Evolutionary conservation across 2,797 vertebrate genomes (phyloP).

Genomic region (Pelobates cultripes): DNA sequence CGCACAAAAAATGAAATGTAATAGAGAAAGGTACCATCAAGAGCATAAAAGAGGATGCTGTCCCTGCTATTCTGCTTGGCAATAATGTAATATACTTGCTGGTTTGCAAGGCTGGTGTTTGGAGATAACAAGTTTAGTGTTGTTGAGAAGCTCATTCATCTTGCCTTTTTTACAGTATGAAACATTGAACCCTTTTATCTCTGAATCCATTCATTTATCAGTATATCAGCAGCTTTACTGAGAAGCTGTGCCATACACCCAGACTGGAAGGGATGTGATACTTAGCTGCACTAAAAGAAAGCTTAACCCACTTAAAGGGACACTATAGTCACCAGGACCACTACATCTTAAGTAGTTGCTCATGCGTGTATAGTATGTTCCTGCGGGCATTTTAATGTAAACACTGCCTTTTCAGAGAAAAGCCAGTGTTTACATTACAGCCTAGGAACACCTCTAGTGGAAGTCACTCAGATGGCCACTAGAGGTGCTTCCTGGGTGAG

Average conservation of each 20-base stretch:
- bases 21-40: background rate
- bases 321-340: too few relatives aligned
- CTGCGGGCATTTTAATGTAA: too few relatives aligned
- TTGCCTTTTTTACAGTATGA: background rate
- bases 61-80: background rate
- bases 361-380: too few relatives aligned
- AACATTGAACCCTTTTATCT: conserved; percentile 13
- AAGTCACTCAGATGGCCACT: too few relatives aligned
- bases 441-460: too few relatives aligned
- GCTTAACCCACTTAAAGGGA: too few relatives aligned
- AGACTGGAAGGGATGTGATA: background rate
- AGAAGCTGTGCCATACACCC: background rate
- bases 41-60: conserved; percentile 1
- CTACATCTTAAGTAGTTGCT: too few relatives aligned
- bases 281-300: too few relatives aligned
- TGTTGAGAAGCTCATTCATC: conserved; percentile 20
- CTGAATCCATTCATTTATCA: background rate
- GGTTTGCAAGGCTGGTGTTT: background rate
- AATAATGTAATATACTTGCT: conserved; percentile 1
- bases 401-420: too few relatives aligned
- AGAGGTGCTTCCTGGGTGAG: too few relatives aligned
- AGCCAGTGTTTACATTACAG: too few relatives aligned
- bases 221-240: conserved; percentile 3
- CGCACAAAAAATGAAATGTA: background rate
- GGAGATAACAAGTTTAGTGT: conserved; percentile 8